Evolutionary conservation across 2,797 vertebrate species (phyloP).

Genomic region (Pipistrellus nathusii): DNA sequence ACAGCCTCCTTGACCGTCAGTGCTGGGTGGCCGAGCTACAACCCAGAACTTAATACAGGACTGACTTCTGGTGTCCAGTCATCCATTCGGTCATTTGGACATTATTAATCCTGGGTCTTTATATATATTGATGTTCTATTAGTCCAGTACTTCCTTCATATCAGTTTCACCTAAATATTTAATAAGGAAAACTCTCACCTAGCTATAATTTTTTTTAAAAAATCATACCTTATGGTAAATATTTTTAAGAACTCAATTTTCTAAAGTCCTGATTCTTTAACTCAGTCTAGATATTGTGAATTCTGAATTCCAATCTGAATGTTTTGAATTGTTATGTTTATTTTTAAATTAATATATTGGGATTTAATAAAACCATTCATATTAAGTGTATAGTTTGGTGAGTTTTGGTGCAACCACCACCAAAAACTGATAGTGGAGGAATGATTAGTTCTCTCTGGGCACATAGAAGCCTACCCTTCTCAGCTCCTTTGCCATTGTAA

Average conservation of each 20-base stretch:
- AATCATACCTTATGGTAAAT: background rate
- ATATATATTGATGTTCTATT: too few species aligned
- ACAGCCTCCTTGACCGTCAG: too few species aligned
- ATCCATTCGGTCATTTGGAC: too few species aligned
- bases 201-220: background rate
- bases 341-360: background rate
- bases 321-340: background rate
- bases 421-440: background rate
- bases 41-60: too few species aligned
- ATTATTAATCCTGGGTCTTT: too few species aligned
- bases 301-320: background rate
- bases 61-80: too few species aligned
- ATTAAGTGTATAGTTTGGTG: background rate
- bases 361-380: background rate
- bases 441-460: background rate
- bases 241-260: constrained; percentile 14
- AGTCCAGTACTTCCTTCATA: too few species aligned
- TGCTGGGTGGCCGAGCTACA: too few species aligned
- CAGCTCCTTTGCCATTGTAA: background rate
- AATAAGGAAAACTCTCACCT: background rate
- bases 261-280: constrained; percentile 11
- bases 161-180: background rate
- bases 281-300: background rate
- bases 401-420: background rate
- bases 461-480: background rate